Conservation (phyloP, 1,140 invertebrate genomes). For the Zaprionus ghesquierei region DNA sequence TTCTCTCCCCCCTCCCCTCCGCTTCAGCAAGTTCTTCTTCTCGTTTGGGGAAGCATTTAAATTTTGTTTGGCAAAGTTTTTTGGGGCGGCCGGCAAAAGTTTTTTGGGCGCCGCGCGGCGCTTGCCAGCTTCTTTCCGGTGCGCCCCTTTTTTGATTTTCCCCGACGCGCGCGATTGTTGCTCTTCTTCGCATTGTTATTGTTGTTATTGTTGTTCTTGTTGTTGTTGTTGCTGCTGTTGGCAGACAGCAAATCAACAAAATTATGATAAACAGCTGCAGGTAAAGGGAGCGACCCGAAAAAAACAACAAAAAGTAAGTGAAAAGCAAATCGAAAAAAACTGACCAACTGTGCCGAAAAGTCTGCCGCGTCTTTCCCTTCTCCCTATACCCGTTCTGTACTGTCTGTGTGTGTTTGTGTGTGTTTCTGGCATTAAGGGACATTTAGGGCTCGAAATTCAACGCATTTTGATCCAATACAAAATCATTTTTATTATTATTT, state of each 20-base stretch:
- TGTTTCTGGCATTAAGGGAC: constrained; percentile 64
- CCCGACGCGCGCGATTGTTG: constrained; percentile 42
- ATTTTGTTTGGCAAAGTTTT: constrained; percentile 64
- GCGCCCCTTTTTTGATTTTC: constrained; percentile 55
- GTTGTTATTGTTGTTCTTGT: constrained; percentile 60
- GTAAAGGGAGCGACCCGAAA: constrained; percentile 55
- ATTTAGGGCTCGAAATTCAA: constrained; percentile 43
- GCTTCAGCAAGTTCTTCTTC: constrained; percentile 42
- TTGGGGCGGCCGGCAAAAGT: constrained; percentile 12
- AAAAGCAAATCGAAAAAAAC: constrained; percentile 44
- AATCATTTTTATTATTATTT: constrained; percentile 50
- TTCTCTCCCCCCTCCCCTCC: neutral
- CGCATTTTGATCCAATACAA: constrained; percentile 52
- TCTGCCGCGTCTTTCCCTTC: constrained; percentile 1
- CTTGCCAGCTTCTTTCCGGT: constrained; percentile 57
- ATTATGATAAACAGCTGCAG: constrained; percentile 81
- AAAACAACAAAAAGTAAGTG: constrained; percentile 31
- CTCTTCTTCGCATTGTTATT: constrained; percentile 52
- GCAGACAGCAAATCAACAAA: constrained; percentile 79
- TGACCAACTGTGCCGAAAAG: constrained; percentile 56
- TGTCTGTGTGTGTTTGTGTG: constrained; percentile 26
- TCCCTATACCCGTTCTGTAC: neutral
- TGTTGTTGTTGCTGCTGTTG: constrained; percentile 63
- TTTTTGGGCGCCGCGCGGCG: constrained; percentile 15
- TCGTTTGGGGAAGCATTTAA: constrained; percentile 40